Evolutionary conservation across 2,888 invertebrate species (phyloP).

Genomic region (Taenaris catops): DNA sequence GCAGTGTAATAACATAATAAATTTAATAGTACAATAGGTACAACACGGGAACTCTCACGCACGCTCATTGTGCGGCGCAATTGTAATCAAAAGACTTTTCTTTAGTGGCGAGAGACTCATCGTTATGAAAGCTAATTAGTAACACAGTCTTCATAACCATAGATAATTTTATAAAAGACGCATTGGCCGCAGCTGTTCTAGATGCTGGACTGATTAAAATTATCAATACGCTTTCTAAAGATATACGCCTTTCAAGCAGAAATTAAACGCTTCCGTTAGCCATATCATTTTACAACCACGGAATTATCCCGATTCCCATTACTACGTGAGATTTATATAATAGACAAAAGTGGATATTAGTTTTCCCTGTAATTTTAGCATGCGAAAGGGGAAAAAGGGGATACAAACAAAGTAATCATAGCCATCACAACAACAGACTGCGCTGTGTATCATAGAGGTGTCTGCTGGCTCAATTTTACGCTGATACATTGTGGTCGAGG

Average conservation of each 20-base stretch:
- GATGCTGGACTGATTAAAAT: too few relatives aligned
- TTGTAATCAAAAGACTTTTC: slow-evolving; percentile 64
- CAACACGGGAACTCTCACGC: slow-evolving; percentile 63
- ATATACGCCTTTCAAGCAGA: too few relatives aligned
- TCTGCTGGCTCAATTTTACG: slow-evolving; percentile 36
- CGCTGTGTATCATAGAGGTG: slow-evolving; percentile 16
- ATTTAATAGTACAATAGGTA: slow-evolving; percentile 51
- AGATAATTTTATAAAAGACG: slow-evolving; percentile 12
- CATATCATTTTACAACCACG: too few relatives aligned
- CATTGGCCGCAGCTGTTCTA: too few relatives aligned
- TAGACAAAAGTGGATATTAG: slow-evolving; percentile 5
- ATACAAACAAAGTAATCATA: slow-evolving; percentile 15
- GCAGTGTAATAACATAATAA: slow-evolving; percentile 59
- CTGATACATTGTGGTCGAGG: slow-evolving; percentile 49
- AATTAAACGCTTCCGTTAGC: too few relatives aligned
- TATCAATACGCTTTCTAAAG: too few relatives aligned
- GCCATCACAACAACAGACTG: slow-evolving; percentile 11
- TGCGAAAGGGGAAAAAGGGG: slow-evolving; percentile 5
- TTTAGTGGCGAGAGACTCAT: slow-evolving; percentile 49
- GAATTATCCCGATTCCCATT: slow-evolving; percentile 1
- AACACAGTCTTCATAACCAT: slow-evolving; percentile 5
- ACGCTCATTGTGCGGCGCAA: slow-evolving; percentile 59
- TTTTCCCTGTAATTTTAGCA: slow-evolving; percentile 10
- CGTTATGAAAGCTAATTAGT: slow-evolving; percentile 45
- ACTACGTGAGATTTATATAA: neutral